Base-by-base conservation (phyloP, 2,888 invertebrate genomes). In the Pheosia tremula region DNA sequence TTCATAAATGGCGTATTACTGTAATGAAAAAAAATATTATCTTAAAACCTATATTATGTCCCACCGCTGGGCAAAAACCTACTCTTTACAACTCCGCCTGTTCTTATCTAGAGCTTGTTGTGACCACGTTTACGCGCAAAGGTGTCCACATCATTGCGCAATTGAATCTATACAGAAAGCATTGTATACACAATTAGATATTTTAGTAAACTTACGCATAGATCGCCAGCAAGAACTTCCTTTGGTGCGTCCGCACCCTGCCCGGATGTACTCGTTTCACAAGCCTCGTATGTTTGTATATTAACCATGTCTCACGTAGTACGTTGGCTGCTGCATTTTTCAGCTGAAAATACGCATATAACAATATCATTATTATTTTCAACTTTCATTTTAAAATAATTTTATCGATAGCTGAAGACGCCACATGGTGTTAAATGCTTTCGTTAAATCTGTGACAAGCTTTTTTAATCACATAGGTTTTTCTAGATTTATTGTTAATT, bases 291-390 rank as follows among this genome's bases (percentile, higher is more conserved):
- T 99, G 98, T 94, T 99, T 99, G 95, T 99, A 99, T 90, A 99
- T 99, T 88, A 99, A 96, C 99, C 99, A 99, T 80, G 99, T 99
- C 95, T 99, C 99, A 80, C 99, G 95, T 78, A 99, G 95, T 79
- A 99, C 99, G 94, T 99, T 99, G 72, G 99, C 99, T 76, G 99
- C 99, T 77, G 99, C 98, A 94, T 99, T 99, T 96, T 99, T 99
- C 94, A 99, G 95, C 98, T 99, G 95, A 72, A 93, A 91, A 78
- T 59, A 69, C 73, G 71, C 60, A 39, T 9, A 45, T 9, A 36
- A n/a, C 5, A 67, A 58, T n/a, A n/a, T 43, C 8, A 65, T 57
- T 63, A 59, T 63, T 59, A 61, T 63, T 59, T 59, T 67, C 58
- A 52, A 13, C 38, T 49, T 37, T n/a, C 5, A 54, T 38, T n/a